Percentiles rank a stretch among this genome's conserved stretches.
Evolutionary conservation across 2,797 vertebrate species (phyloP).

Genomic region (Basileuterus tristriatus): DNA sequence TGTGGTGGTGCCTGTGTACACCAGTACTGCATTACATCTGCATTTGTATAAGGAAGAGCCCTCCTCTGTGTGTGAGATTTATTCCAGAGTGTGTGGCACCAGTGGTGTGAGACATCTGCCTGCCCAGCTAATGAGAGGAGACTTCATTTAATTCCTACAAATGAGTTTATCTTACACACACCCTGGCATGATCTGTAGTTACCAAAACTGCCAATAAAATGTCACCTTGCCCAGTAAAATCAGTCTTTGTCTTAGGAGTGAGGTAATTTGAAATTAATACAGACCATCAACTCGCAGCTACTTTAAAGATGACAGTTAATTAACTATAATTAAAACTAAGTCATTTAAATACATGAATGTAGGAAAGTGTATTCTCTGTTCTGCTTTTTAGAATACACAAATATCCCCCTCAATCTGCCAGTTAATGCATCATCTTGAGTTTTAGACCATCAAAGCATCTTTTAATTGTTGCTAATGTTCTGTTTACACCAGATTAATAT

Average conservation of each 20-base stretch:
- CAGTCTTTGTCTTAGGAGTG: background rate
- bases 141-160: background rate
- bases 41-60: conserved; percentile 29
- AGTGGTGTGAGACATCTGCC: background rate
- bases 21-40: conserved; percentile 46
- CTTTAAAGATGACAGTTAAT: conserved; percentile 21
- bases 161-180: background rate
- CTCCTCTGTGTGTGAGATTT: background rate
- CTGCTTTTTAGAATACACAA: background rate
- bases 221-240: conserved; percentile 3
- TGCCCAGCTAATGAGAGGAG: background rate
- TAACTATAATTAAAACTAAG: conserved; percentile 33
- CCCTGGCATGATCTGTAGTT: background rate
- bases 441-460: conserved; percentile 20
- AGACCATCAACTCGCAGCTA: background rate
- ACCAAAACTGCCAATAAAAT: background rate
- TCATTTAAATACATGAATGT: background rate
- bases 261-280: background rate
- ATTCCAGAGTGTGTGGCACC: background rate
- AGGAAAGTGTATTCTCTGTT: background rate
- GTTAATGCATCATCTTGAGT: background rate
- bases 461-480: conserved; percentile 30
- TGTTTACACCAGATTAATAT: background rate
- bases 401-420: background rate
- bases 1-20: background rate